Conservation (phyloP, 2,797 vertebrate species). For the Atherinosoma microstoma region DNA sequence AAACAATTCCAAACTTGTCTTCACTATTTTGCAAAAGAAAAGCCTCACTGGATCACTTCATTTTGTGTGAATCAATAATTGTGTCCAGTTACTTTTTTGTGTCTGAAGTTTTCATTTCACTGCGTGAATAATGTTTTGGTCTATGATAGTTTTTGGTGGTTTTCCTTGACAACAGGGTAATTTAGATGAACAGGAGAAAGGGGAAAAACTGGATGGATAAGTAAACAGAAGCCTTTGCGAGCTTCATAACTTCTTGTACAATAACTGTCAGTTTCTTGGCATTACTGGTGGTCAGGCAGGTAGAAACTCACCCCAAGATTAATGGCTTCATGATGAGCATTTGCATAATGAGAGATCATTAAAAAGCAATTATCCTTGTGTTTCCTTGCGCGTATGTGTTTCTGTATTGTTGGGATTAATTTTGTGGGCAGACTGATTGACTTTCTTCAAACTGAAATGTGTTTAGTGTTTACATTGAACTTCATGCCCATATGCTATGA, state of each 20-base stretch:
- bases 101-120: not conserved
- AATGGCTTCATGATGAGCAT: conserved; percentile 78
- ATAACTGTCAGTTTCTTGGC: conserved; percentile 53
- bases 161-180: conserved; percentile 5
- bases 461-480: conserved; percentile 52
- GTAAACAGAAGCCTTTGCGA: conserved; percentile 2
- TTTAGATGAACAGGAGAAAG: conserved; percentile 13
- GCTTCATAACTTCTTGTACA: conserved; percentile 15
- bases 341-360: conserved; percentile 87
- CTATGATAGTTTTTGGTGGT: conserved; percentile 1
- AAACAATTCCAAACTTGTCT: not conserved
- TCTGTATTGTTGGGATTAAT: conserved; percentile 63
- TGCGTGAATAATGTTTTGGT: no score
- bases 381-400: conserved; percentile 44
- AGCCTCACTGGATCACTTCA: not conserved
- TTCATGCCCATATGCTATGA: conserved; percentile 36
- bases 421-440: conserved; percentile 48
- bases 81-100: no score
- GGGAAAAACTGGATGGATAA: conserved; percentile 9
- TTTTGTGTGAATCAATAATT: not conserved
- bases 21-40: not conserved
- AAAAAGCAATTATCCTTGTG: conserved; percentile 82
- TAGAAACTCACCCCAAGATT: conserved; percentile 75
- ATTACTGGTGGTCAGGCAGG: conserved; percentile 66
- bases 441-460: conserved; percentile 48